These are phyloP conservation scores for Ennomos erosarius DNA, from an alignment of 2,888 invertebrate genomes.

Conservation along the genomic window DNA sequence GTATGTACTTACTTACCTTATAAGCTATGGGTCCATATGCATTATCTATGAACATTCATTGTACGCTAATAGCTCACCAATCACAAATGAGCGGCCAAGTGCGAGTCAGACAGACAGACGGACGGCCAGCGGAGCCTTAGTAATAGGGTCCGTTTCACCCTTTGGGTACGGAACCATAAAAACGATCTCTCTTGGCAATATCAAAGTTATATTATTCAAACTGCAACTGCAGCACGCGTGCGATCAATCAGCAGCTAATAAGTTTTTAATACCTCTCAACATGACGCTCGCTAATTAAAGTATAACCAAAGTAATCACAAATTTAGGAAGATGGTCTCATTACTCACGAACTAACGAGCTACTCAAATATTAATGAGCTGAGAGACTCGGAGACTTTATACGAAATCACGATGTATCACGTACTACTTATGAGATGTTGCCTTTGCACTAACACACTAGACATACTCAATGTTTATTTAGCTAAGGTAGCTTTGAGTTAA, in stretches of 20 bases:
- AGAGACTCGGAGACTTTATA: constrained; percentile 30
- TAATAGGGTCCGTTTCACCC: no score
- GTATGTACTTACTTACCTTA: no score
- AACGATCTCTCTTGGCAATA: no score
- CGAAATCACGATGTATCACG: constrained; percentile 31
- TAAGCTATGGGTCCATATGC: no score
- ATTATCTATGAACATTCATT: no score
- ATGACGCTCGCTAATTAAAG: constrained; percentile 34
- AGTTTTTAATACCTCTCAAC: neutral
- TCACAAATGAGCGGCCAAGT: no score
- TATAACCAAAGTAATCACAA: constrained; percentile 45
- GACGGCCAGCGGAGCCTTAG: no score
- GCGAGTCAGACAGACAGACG: no score
- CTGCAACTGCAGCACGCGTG: neutral
- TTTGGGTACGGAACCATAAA: no score
- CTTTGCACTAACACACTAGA: no score
- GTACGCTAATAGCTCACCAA: no score
- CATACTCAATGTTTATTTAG: neutral
- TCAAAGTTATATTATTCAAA: no score
- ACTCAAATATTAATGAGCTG: constrained; percentile 51
- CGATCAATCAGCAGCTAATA: neutral
- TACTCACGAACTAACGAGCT: constrained; percentile 49
- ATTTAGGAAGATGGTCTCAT: constrained; percentile 50
- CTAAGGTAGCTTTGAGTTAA: neutral
- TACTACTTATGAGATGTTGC: constrained; percentile 1